Percentiles rank a stretch among this genome's conserved stretches.
phyloP scores from a whole-genome alignment of 2,113 vertebrate genomes.

The Hypocryptadius cinnamomeus region DNA sequence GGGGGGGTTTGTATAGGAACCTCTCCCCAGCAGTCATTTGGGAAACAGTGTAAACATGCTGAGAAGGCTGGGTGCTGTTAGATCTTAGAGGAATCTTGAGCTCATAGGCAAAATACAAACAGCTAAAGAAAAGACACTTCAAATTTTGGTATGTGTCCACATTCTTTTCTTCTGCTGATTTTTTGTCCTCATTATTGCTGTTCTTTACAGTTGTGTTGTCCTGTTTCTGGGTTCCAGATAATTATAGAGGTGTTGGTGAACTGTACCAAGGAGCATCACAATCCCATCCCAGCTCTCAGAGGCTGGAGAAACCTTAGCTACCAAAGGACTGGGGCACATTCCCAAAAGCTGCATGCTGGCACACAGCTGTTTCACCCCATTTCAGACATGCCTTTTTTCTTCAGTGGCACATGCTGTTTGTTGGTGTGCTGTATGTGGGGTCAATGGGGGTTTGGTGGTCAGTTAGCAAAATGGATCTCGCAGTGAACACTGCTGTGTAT shows the following conservation, averaged over 20 bases:
- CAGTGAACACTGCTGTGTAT: background rate
- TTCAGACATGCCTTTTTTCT: background rate
- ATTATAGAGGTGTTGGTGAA: background rate
- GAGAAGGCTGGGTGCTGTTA: background rate
- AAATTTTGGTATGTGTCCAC: background rate
- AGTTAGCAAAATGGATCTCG: background rate
- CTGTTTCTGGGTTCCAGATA: background rate
- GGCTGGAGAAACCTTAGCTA: background rate
- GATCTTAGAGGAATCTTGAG: background rate
- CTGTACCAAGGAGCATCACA: background rate
- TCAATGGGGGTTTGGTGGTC: background rate
- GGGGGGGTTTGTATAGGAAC: background rate
- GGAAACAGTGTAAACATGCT: background rate
- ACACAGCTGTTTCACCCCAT: background rate
- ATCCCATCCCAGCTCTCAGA: background rate
- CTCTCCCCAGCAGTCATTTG: background rate
- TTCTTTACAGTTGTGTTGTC: background rate
- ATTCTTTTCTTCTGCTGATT: background rate
- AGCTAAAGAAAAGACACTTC: background rate
- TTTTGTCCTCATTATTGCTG: background rate
- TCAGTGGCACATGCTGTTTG: background rate
- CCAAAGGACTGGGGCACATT: rapidly evolving
- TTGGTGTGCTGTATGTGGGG: background rate
- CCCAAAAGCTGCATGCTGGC: background rate
- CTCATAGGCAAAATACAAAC: background rate